These are phyloP conservation scores for Leistus spinibarbis DNA, from an alignment of 2,888 invertebrate genomes.

Conservation along the genomic window DNA sequence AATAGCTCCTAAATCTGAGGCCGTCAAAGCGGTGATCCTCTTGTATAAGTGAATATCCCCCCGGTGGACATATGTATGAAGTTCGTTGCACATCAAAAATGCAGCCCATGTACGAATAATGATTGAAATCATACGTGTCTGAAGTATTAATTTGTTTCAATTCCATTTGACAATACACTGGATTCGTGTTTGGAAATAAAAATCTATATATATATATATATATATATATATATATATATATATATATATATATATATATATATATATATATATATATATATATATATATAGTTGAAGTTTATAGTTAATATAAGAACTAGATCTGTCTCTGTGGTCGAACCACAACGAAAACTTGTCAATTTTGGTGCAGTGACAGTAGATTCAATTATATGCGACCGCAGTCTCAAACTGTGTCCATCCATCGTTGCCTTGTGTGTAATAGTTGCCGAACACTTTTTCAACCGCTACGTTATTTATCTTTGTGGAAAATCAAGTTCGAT, in stretches of 20 bases:
- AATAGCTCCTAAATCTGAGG: too few relatives aligned
- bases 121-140: not conserved
- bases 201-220: not conserved
- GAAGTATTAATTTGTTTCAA: not conserved
- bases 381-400: not conserved
- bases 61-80: not conserved
- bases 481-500: slow-evolving; percentile 37
- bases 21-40: too few relatives aligned
- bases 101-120: not conserved
- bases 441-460: slow-evolving; percentile 4
- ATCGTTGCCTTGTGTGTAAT: not conserved
- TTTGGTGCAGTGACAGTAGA: not conserved
- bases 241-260: too few relatives aligned
- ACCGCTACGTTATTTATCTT: slow-evolving; percentile 35
- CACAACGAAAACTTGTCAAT: not conserved
- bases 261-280: too few relatives aligned
- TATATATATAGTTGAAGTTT: too few relatives aligned
- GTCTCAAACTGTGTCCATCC: too few relatives aligned
- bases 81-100: not conserved
- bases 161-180: not conserved
- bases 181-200: not conserved
- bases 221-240: too few relatives aligned
- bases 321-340: not conserved
- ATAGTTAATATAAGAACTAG: not conserved
- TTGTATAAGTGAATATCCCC: not conserved